A percentile compares a stretch with the other conserved stretches of the same genome.
These are phyloP conservation scores for Paracanthobrama guichenoti DNA, from an alignment of 2,113 vertebrate species.

Conservation along the genomic window DNA sequence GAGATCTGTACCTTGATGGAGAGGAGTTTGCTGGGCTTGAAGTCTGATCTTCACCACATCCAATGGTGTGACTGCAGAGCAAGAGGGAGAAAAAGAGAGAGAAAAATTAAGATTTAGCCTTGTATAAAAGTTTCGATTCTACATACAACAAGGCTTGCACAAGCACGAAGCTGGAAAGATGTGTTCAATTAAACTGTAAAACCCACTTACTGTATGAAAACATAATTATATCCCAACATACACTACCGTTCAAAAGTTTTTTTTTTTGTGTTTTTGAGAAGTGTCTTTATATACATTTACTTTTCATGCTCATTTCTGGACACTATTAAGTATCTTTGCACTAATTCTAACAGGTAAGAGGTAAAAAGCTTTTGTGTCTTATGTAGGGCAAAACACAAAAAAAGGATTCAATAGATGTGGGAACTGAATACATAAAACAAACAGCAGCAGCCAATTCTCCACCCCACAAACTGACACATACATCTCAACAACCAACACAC, in stretches of 20 bases:
- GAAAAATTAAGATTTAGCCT: neutral
- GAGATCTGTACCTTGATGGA: slow-evolving; percentile 75
- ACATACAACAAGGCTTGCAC: neutral
- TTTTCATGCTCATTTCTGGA: too few species aligned
- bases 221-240: neutral
- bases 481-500: too few species aligned
- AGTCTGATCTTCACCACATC: slow-evolving; percentile 95
- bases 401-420: too few species aligned
- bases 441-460: too few species aligned
- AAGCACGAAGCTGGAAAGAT: neutral
- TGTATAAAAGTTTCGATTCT: neutral
- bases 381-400: too few species aligned
- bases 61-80: slow-evolving; percentile 85
- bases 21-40: slow-evolving; percentile 86
- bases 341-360: too few species aligned
- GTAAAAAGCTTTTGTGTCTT: too few species aligned
- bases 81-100: neutral
- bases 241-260: neutral
- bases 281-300: too few species aligned
- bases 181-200: neutral
- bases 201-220: neutral
- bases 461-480: too few species aligned
- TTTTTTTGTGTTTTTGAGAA: neutral
- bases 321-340: too few species aligned
- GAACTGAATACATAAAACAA: too few species aligned